Evolutionary conservation across 2,797 vertebrate species (phyloP).

Genomic region (Champsocephalus gunnari): DNA sequence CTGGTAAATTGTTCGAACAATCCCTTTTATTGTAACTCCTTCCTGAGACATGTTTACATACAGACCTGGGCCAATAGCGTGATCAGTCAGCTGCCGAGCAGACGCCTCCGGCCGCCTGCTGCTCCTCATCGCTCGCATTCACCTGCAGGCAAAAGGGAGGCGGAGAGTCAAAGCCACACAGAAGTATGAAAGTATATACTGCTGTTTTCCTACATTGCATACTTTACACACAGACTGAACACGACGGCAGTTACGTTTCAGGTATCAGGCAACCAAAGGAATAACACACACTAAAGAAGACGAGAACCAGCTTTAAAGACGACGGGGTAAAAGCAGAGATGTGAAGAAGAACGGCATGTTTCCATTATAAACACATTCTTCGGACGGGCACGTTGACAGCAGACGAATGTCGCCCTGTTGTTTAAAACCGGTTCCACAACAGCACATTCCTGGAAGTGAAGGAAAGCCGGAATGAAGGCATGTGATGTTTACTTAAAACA

Average conservation of each 20-base stretch:
- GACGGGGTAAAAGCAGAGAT: not conserved
- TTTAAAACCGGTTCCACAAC: conserved; percentile 71
- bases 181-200: not conserved
- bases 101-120: conserved; percentile 85
- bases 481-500: conserved; percentile 65
- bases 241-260: not conserved
- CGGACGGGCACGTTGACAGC: conserved; percentile 30
- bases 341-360: not conserved
- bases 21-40: no score
- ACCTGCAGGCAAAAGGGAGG: conserved; percentile 76
- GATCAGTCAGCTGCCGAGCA: conserved; percentile 80
- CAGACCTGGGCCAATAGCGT: conserved; percentile 85
- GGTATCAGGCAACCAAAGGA: not conserved
- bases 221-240: not conserved
- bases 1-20: no score
- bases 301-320: not conserved
- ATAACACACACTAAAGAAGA: conserved; percentile 6
- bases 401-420: conserved; percentile 10
- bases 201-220: not conserved
- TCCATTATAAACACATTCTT: not conserved
- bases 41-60: not conserved
- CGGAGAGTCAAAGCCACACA: conserved; percentile 3
- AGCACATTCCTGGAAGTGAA: conserved; percentile 43
- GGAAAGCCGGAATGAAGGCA: conserved; percentile 14
- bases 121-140: conserved; percentile 89